Percentiles rank a stretch among this genome's conserved stretches.
phyloP scores from a whole-genome alignment of 2,888 invertebrate species.

The Hanleya hanleyi region DNA sequence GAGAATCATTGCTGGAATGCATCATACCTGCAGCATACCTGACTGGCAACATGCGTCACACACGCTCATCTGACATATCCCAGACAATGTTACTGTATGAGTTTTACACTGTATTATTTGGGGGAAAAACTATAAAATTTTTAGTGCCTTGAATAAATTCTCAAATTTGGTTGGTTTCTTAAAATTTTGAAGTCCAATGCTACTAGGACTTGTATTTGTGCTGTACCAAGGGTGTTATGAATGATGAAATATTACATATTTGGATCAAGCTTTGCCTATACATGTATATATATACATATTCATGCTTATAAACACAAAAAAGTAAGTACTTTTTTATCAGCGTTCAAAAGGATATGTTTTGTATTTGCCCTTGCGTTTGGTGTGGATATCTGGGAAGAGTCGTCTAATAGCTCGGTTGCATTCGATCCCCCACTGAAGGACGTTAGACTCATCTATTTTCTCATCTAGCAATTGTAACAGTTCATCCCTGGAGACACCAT shows the following conservation, averaged over 20 bases:
- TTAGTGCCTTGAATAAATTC: too few species aligned
- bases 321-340: not conserved
- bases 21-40: too few species aligned
- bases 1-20: too few species aligned
- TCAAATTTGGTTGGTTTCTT: too few species aligned
- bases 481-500: slow-evolving; percentile 54
- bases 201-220: too few species aligned
- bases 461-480: slow-evolving; percentile 49
- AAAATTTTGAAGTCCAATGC: too few species aligned
- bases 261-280: too few species aligned
- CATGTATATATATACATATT: not conserved
- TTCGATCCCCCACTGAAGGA: slow-evolving; percentile 57
- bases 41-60: too few species aligned
- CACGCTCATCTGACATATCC: too few species aligned
- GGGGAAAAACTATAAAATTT: too few species aligned
- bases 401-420: slow-evolving; percentile 62
- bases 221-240: not conserved
- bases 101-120: too few species aligned
- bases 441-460: slow-evolving; percentile 46
- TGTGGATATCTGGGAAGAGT: slow-evolving; percentile 55
- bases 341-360: slow-evolving; percentile 61
- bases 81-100: too few species aligned
- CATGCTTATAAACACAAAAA: not conserved
- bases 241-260: not conserved
- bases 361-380: slow-evolving; percentile 64